Base-by-base conservation (phyloP, 2,888 invertebrate species). In the Leptopilina syphax region DNA sequence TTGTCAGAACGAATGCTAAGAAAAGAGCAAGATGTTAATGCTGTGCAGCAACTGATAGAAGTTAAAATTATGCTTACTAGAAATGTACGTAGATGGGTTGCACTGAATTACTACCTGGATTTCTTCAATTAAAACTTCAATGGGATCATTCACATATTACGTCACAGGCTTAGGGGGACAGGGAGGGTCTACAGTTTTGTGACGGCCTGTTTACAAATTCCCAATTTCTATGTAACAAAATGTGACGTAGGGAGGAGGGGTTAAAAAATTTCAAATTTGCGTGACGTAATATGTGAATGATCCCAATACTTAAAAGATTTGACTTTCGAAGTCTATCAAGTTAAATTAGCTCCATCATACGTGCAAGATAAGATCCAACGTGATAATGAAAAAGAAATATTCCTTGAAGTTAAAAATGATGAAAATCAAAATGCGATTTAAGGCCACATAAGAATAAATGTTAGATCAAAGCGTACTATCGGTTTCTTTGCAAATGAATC, bases 41-140 rank as follows among this genome's bases (percentile, higher is more conserved):
- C 78, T 27, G 78, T 81, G 3, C 81, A 82, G 79, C 79, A 77
- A 13, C 50, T 67, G 67, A 68, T 82, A 13, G 82, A 84, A 77
- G 68, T 47, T 0, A 50, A 82, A 18, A 79, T 79, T 76, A 77
- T 82, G 10, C 65, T 60, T 10, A 80, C 73, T 66, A 80, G 76
- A 79, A 82, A 81, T 82, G 79, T 41, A 24, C 77, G 60, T 27
- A 80, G 82, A 79, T 70, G 70, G 47, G 57, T 70, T 18, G 65
- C 79, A 57, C 76, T 73, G 65, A 13, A 18, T 8, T 78, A 60
- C 44, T 79, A 63, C 77, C 77, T 18, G 65, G 77, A 27, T 79
- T 82, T 67, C 80, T 68, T 44, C 13, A 54, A 73, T 77, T 80
- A 47, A 27, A 18, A 18, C 18, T 18, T 18, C 0, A 18, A 18